A percentile compares a stretch with the other conserved stretches of the same genome.
phyloP scores from a whole-genome alignment of 2,888 invertebrate genomes.

The Acrobasis consociella region DNA sequence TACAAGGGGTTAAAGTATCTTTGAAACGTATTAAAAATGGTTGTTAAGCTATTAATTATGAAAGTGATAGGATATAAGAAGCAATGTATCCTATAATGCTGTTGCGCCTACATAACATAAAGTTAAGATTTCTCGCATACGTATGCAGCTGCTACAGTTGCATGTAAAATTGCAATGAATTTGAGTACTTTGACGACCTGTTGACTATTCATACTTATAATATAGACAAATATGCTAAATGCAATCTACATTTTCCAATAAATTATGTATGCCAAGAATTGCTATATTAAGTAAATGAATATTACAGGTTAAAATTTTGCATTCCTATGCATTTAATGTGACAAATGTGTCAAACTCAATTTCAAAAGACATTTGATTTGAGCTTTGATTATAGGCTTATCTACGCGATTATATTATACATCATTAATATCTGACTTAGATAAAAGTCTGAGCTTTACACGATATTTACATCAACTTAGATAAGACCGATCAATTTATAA shows the following conservation, averaged over 20 bases:
- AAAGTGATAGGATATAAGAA: no score
- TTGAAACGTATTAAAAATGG: no score
- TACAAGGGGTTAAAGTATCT: no score
- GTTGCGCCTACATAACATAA: no score
- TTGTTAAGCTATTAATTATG: no score
- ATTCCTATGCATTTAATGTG: background rate
- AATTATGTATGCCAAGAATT: background rate
- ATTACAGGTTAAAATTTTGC: background rate
- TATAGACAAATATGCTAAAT: background rate
- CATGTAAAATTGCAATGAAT: no score
- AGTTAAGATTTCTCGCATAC: no score
- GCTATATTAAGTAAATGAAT: background rate
- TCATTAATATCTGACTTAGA: background rate
- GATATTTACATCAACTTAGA: no score
- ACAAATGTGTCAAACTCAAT: background rate
- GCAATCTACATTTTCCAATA: background rate
- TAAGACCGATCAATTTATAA: no score
- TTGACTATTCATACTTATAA: background rate
- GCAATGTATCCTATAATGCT: no score
- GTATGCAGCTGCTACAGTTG: no score
- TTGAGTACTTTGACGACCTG: background rate
- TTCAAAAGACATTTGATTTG: background rate
- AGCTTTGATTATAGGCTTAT: background rate
- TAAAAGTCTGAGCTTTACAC: constrained; percentile 5
- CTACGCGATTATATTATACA: background rate